Conservation (phyloP, 2,888 invertebrate species). For the Glyphotaelius pellucidus region DNA sequence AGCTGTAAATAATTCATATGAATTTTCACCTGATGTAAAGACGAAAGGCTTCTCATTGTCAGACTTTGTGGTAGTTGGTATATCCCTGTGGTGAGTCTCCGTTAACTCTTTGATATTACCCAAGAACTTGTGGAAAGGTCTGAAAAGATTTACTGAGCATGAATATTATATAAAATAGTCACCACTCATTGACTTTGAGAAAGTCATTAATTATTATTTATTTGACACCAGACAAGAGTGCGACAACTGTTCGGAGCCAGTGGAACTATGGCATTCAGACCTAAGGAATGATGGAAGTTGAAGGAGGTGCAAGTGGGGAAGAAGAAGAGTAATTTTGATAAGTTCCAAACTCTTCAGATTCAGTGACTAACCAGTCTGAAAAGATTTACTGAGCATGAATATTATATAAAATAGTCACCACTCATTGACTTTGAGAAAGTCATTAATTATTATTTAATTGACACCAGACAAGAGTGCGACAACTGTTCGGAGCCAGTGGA, state of each 20-base stretch:
- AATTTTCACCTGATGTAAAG: conserved; percentile 39
- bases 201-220: too few species aligned
- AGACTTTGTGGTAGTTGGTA: conserved; percentile 68
- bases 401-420: neutral
- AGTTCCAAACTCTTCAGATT: too few species aligned
- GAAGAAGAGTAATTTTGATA: too few species aligned
- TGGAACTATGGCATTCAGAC: too few species aligned
- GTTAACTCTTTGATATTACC: conserved; percentile 86
- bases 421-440: too few species aligned
- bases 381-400: conserved; percentile 59
- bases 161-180: neutral
- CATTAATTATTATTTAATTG: too few species aligned
- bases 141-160: conserved; percentile 68
- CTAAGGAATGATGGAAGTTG: too few species aligned
- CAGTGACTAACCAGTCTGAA: conserved; percentile 54
- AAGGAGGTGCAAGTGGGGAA: too few species aligned
- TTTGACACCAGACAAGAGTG: too few species aligned
- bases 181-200: neutral
- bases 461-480: too few species aligned
- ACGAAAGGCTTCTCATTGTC: conserved; percentile 9
- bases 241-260: too few species aligned
- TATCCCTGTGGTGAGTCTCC: conserved; percentile 68
- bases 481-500: too few species aligned
- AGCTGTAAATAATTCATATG: neutral
- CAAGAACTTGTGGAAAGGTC: conserved; percentile 89